Evolutionary conservation across 1,140 invertebrate species (phyloP).

Genomic region (Drosophila equinoxialis): DNA sequence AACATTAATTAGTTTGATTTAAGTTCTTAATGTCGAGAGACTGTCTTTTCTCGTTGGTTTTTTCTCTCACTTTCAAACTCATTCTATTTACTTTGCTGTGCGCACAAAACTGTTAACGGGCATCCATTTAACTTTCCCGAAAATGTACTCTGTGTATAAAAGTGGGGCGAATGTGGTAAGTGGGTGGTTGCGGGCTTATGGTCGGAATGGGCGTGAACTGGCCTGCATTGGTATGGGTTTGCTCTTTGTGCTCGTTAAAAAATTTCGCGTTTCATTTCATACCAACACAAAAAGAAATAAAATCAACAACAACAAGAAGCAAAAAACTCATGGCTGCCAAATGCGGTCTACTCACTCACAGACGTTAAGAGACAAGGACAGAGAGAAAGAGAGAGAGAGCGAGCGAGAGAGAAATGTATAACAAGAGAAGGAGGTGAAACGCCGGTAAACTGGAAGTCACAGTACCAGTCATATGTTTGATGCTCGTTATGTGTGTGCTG

Average conservation of each 20-base stretch:
- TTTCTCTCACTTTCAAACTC: slow-evolving; percentile 13
- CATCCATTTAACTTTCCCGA: slow-evolving; percentile 69
- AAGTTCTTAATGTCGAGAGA: slow-evolving; percentile 67
- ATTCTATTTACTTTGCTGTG: slow-evolving; percentile 30
- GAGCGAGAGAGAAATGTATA: too few relatives aligned
- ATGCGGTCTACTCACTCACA: slow-evolving; percentile 53
- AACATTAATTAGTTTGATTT: slow-evolving; percentile 78
- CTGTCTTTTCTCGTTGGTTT: slow-evolving; percentile 41
- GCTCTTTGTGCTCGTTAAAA: slow-evolving; percentile 77
- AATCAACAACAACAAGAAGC: slow-evolving; percentile 30
- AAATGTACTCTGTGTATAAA: slow-evolving; percentile 41
- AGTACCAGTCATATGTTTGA: slow-evolving; percentile 60
- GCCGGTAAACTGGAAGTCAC: slow-evolving; percentile 30
- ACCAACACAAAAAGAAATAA: slow-evolving; percentile 56
- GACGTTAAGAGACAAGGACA: slow-evolving; percentile 14
- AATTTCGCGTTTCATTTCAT: slow-evolving; percentile 78
- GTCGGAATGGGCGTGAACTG: slow-evolving; percentile 37
- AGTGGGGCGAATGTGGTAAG: slow-evolving; percentile 10
- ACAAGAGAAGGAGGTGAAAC: not conserved
- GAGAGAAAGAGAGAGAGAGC: not conserved
- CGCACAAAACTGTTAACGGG: slow-evolving; percentile 67
- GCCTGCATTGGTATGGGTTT: slow-evolving; percentile 15
- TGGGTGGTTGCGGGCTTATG: not conserved
- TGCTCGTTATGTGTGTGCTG: slow-evolving; percentile 26
- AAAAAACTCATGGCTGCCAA: slow-evolving; percentile 53